phyloP scores from a whole-genome alignment of 2,113 vertebrate genomes.

The Gymnobelideus leadbeateri region DNA sequence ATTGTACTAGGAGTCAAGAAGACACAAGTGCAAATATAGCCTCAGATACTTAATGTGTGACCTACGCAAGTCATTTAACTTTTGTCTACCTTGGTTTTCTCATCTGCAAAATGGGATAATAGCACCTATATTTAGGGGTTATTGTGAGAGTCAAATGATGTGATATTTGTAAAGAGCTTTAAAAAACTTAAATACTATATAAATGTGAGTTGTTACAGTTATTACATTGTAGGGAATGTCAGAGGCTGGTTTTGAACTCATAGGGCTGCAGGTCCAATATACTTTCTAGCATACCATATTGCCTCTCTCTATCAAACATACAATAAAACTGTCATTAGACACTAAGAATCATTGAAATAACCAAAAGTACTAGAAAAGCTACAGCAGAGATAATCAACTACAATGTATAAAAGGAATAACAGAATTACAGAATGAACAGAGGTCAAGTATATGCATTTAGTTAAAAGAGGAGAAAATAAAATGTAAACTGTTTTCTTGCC shows the following conservation, averaged over 20 bases:
- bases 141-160: background rate
- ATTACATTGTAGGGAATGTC: background rate
- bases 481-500: background rate
- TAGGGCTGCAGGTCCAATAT: background rate
- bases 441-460: slow-evolving; percentile 17
- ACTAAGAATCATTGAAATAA: background rate
- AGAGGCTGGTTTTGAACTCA: background rate
- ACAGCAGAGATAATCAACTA: background rate
- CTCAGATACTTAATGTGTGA: background rate
- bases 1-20: background rate
- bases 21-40: background rate
- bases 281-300: background rate
- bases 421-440: slow-evolving; percentile 18
- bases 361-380: background rate
- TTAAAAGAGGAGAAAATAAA: slow-evolving; percentile 8
- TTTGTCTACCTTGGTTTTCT: background rate
- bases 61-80: background rate
- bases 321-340: background rate
- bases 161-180: background rate
- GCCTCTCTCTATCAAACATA: background rate
- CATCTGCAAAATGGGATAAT: background rate
- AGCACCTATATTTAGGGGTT: background rate
- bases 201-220: background rate
- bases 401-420: background rate
- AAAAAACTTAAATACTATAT: background rate